Evolutionary conservation across 2,113 vertebrate genomes (phyloP).

Genomic region (Mastomys natalensis): DNA sequence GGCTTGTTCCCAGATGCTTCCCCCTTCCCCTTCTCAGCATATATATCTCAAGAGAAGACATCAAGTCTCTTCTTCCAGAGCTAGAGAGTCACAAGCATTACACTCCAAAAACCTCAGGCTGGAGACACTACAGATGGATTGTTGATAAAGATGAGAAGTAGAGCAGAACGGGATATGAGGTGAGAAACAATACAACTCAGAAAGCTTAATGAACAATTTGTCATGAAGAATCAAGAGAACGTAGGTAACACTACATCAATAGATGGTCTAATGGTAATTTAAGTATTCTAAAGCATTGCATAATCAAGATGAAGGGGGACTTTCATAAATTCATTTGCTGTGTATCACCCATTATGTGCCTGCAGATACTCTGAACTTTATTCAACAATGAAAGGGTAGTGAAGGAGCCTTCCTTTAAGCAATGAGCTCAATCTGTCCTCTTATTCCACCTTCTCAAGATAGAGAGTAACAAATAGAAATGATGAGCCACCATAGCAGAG

Average conservation of each 20-base stretch:
- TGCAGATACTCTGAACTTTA: background rate
- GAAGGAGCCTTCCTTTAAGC: background rate
- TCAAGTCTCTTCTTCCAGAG: background rate
- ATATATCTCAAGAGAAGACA: background rate
- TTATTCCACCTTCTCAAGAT: background rate
- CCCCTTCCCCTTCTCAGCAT: background rate
- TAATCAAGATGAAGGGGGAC: background rate
- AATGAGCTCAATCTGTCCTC: background rate
- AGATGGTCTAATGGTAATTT: background rate
- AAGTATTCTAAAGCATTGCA: background rate
- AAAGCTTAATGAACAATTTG: background rate
- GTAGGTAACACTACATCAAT: background rate
- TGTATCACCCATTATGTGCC: background rate
- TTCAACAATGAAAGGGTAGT: background rate
- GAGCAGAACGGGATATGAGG: background rate
- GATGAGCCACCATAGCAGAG: background rate
- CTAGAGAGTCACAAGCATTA: background rate
- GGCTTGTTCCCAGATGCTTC: constrained; percentile 50
- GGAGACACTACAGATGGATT: background rate
- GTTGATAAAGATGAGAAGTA: background rate
- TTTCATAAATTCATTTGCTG: constrained; percentile 16
- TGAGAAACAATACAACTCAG: background rate
- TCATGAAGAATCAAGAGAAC: background rate
- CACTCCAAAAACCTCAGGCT: background rate
- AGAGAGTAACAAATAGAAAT: background rate